Conservation (phyloP, 2,797 vertebrate genomes). For the Malurus leucopterus region DNA sequence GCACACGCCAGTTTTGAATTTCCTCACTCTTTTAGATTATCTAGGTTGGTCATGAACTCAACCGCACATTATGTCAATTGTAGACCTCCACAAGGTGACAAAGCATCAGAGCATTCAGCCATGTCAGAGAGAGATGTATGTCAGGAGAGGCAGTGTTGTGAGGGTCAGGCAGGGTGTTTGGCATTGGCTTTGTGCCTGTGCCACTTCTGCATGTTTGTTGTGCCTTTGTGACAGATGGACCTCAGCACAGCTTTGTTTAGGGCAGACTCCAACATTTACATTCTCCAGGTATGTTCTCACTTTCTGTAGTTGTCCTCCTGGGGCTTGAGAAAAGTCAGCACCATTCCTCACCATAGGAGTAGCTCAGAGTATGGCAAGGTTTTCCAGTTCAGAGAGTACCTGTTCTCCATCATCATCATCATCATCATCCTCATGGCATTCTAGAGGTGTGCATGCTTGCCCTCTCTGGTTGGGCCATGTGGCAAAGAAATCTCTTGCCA, state of each 20-base stretch:
- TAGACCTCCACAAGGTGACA: neutral
- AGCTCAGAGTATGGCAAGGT: neutral
- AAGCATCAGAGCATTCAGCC: neutral
- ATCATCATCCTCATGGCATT: too few relatives aligned
- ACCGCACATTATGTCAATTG: slow-evolving; percentile 15
- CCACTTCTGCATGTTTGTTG: slow-evolving; percentile 40
- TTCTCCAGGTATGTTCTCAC: neutral
- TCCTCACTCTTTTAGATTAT: neutral
- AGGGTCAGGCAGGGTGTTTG: slow-evolving; percentile 35
- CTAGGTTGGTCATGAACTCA: slow-evolving; percentile 2
- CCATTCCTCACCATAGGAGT: neutral
- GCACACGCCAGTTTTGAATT: neutral
- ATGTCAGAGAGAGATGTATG: neutral
- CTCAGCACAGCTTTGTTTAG: neutral
- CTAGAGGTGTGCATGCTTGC: neutral
- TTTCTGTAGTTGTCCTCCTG: neutral
- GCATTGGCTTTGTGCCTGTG: slow-evolving; percentile 6
- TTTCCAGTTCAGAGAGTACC: neutral
- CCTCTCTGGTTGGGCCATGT: neutral
- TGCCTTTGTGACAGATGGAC: slow-evolving; percentile 61
- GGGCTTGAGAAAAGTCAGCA: neutral
- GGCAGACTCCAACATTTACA: neutral
- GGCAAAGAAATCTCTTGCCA: neutral
- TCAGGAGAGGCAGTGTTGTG: slow-evolving; percentile 9
- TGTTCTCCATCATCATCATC: neutral